A percentile compares a stretch with the other conserved stretches of the same genome.
phyloP scores from a whole-genome alignment of 2,797 vertebrate species.

The Leptoclinus maculatus region DNA sequence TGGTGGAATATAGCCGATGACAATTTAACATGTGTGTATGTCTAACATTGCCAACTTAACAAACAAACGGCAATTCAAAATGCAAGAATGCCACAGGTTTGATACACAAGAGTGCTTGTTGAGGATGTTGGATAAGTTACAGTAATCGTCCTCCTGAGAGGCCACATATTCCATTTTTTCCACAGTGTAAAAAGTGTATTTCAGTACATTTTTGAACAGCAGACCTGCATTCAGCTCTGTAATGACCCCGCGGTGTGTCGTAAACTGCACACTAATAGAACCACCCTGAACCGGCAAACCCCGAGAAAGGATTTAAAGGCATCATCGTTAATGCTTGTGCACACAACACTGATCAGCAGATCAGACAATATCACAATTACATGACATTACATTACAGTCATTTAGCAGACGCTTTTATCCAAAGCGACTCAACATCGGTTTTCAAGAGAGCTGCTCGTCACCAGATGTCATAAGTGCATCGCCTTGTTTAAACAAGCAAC shows the following conservation, averaged over 20 bases:
- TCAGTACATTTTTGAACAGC: conserved; percentile 3
- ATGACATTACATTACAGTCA: too few species aligned
- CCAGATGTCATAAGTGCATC: too few species aligned
- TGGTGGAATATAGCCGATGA: not conserved
- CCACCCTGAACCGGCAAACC: conserved; percentile 9
- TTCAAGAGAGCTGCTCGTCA: too few species aligned
- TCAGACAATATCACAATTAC: conserved; percentile 53
- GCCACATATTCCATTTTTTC: conserved; percentile 12
- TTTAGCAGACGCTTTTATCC: too few species aligned
- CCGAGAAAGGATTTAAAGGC: conserved; percentile 30
- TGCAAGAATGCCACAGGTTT: not conserved
- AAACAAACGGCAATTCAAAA: conserved; percentile 25
- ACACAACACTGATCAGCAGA: conserved; percentile 48
- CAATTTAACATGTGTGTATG: not conserved
- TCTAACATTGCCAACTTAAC: not conserved
- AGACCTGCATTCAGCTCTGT: conserved; percentile 13
- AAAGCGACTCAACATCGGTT: too few species aligned
- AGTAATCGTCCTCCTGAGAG: not conserved
- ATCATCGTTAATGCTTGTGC: conserved; percentile 27
- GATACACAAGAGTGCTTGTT: conserved; percentile 12
- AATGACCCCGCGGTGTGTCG: conserved; percentile 16
- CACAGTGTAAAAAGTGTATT: conserved; percentile 4
- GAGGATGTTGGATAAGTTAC: not conserved
- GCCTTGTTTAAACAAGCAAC: too few species aligned
- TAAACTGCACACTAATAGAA: conserved; percentile 6